These are phyloP conservation scores for Candoia aspera DNA, from an alignment of 2,113 vertebrate species.

Conservation along the genomic window DNA sequence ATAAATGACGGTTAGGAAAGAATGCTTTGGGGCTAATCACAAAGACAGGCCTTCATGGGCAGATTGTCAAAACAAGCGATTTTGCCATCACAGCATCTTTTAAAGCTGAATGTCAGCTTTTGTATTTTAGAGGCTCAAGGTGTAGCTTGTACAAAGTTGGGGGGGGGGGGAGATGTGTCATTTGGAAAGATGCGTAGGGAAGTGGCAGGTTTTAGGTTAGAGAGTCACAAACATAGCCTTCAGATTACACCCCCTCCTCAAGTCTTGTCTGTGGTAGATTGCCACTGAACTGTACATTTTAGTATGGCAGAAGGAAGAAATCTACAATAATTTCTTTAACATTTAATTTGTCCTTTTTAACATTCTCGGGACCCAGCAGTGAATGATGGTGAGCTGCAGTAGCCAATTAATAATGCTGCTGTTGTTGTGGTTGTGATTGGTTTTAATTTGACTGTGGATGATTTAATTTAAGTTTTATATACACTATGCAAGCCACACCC, in stretches of 20 bases:
- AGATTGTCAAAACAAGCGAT: conserved; percentile 6
- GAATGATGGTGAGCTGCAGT: rapidly evolving
- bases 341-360: conserved; percentile 9
- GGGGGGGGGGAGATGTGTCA: neutral
- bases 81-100: neutral
- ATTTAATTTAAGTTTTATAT: neutral
- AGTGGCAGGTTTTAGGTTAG: neutral
- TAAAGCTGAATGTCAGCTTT: conserved; percentile 12
- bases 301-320: neutral
- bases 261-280: neutral
- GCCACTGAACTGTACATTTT: neutral
- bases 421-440: neutral
- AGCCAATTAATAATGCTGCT: neutral
- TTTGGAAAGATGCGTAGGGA: conserved; percentile 8
- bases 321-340: neutral
- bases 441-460: neutral
- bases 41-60: neutral
- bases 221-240: neutral
- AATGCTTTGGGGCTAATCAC: neutral
- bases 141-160: neutral
- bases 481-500: neutral
- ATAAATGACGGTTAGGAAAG: neutral
- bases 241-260: neutral
- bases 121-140: neutral
- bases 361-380: neutral